Conservation (phyloP, 2,888 invertebrate species). For the Ophion costatus region DNA sequence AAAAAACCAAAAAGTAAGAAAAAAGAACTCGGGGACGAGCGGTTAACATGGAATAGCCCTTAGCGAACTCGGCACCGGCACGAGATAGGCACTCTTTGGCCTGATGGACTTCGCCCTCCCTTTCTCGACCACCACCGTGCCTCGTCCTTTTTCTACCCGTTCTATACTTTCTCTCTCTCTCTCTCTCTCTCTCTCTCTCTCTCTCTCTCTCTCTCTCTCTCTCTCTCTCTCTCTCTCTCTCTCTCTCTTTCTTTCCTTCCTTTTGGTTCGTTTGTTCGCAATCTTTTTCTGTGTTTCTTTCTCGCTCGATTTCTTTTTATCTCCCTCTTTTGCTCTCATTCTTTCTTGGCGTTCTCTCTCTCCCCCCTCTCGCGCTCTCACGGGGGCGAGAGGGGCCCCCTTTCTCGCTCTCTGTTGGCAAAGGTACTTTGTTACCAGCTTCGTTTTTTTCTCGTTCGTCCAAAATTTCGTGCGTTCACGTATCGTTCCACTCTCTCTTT, state of each 20-base stretch:
- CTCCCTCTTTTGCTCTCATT: constrained; percentile 4
- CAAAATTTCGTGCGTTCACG: constrained; percentile 6
- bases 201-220: constrained; percentile 56
- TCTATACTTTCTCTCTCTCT: constrained; percentile 52
- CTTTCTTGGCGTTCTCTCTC: constrained; percentile 70
- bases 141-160: constrained; percentile 50
- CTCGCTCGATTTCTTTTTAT: constrained; percentile 25
- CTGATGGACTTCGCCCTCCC: constrained; percentile 80
- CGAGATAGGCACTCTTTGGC: constrained; percentile 81
- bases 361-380: constrained; percentile 50
- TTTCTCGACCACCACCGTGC: constrained; percentile 66
- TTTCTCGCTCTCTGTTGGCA: constrained; percentile 21
- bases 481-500: constrained; percentile 4
- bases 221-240: constrained; percentile 21
- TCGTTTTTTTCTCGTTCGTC: constrained; percentile 12
- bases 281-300: constrained; percentile 16
- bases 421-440: constrained; percentile 13
- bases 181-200: too few relatives aligned
- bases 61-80: constrained; percentile 77
- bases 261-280: background rate
- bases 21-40: constrained; percentile 79
- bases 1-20: constrained; percentile 59
- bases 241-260: constrained; percentile 5
- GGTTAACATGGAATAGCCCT: constrained; percentile 83
- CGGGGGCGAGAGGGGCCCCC: background rate